A percentile compares a stretch with the other conserved stretches of the same genome.
Conservation (phyloP, 2,888 invertebrate genomes). For the Stenotaenia linearis region DNA sequence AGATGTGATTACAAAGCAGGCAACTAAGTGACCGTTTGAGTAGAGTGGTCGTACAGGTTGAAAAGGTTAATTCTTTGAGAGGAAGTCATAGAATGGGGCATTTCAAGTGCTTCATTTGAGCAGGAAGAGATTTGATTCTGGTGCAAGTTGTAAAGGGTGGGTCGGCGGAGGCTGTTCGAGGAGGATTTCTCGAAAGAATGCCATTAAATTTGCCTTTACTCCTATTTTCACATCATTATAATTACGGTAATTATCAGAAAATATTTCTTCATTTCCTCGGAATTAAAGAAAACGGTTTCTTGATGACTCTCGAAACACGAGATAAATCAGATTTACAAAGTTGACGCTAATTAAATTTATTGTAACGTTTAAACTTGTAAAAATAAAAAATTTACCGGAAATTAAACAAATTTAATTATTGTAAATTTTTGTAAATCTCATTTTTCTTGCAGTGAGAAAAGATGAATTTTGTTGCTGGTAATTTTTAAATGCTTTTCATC, state of each 20-base stretch:
- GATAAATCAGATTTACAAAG: no score
- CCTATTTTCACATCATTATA: neutral
- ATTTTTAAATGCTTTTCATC: neutral
- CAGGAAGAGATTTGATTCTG: neutral
- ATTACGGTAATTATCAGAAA: neutral
- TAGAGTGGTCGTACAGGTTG: constrained; percentile 1
- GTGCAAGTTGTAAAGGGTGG: neutral
- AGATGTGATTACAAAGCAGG: neutral
- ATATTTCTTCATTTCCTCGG: neutral
- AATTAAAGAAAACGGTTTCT: neutral
- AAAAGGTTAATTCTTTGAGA: constrained; percentile 14
- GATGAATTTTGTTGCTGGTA: no score
- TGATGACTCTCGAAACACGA: neutral
- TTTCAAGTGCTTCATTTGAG: constrained; percentile 11
- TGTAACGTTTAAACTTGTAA: no score
- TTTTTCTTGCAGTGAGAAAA: no score
- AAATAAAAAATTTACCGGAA: no score
- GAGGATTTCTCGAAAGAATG: neutral
- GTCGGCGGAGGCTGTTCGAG: neutral
- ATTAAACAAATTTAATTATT: no score
- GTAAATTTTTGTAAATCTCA: no score
- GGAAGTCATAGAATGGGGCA: constrained; percentile 7
- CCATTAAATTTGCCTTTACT: neutral
- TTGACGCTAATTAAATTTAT: no score
- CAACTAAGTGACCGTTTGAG: constrained; percentile 11